Conservation (phyloP, 2,797 vertebrate species). For the Hozukius guyotensis region DNA sequence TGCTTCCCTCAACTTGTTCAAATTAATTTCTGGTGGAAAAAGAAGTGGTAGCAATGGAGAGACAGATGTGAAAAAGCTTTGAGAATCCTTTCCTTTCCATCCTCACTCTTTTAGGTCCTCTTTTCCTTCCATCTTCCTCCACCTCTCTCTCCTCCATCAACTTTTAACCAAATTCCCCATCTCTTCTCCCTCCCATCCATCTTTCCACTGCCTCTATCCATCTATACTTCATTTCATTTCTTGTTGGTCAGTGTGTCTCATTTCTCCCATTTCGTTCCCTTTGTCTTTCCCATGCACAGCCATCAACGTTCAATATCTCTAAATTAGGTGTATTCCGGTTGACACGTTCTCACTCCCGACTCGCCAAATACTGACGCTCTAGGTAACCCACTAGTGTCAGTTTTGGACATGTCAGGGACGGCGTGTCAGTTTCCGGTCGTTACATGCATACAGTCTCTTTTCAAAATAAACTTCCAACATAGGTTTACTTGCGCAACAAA, state of each 20-base stretch:
- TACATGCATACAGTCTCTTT: too few species aligned
- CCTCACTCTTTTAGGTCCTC: background rate
- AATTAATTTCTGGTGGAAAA: slow-evolving; percentile 4
- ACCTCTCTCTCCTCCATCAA: too few species aligned
- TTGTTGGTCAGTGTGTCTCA: background rate
- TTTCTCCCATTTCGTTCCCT: background rate
- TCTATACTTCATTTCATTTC: background rate
- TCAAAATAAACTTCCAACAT: too few species aligned
- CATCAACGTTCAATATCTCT: background rate
- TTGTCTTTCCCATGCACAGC: background rate
- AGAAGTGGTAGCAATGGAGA: background rate
- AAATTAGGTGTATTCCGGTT: background rate
- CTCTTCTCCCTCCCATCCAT: background rate
- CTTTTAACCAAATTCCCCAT: background rate
- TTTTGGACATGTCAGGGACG: background rate
- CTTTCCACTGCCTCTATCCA: background rate
- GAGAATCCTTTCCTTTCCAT: background rate
- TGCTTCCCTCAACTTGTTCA: background rate
- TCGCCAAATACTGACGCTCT: background rate
- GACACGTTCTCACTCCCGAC: background rate
- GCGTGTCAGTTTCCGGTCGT: background rate
- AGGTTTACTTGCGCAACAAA: too few species aligned
- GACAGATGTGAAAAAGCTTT: background rate
- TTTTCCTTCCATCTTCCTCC: background rate
- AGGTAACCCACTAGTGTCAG: background rate